Evolutionary conservation across 2,113 vertebrate species (phyloP).

Genomic region (Xenopus laevis): DNA sequence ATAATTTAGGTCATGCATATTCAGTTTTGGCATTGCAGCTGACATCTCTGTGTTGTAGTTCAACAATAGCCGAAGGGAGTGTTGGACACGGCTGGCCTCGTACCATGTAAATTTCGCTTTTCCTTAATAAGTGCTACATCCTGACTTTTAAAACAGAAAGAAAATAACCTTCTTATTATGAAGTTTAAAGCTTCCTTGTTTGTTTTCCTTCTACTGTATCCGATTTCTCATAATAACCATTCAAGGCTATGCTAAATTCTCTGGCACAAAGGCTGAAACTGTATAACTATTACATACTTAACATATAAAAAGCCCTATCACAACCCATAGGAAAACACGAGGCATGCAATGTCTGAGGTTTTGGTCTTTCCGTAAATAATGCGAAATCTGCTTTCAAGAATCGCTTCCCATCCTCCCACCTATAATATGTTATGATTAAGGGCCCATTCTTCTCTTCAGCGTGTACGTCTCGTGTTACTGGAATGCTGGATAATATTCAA

Average conservation of each 20-base stretch:
- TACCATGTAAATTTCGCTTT: not conserved
- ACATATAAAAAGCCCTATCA: not conserved
- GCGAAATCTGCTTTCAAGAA: not conserved
- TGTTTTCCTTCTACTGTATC: not conserved
- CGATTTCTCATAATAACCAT: not conserved
- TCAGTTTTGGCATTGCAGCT: too few relatives aligned
- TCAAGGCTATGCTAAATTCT: not conserved
- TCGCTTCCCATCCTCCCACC: not conserved
- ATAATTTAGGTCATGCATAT: too few relatives aligned
- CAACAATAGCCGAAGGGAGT: not conserved
- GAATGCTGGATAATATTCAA: constrained; percentile 6
- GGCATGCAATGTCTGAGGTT: not conserved
- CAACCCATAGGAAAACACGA: constrained; percentile 3
- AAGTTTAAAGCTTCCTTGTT: not conserved
- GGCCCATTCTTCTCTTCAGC: not conserved
- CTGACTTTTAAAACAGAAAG: too few relatives aligned
- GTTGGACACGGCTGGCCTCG: not conserved
- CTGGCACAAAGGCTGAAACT: not conserved
- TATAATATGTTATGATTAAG: constrained; percentile 11
- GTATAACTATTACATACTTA: constrained; percentile 7
- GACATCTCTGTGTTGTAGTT: not conserved
- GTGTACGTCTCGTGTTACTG: not conserved
- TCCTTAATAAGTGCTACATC: not conserved
- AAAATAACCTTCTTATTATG: too few relatives aligned
- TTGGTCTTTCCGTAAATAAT: constrained; percentile 8